Base-by-base conservation (phyloP, 1,140 invertebrate species). In the Doryteuthis pealeii region DNA sequence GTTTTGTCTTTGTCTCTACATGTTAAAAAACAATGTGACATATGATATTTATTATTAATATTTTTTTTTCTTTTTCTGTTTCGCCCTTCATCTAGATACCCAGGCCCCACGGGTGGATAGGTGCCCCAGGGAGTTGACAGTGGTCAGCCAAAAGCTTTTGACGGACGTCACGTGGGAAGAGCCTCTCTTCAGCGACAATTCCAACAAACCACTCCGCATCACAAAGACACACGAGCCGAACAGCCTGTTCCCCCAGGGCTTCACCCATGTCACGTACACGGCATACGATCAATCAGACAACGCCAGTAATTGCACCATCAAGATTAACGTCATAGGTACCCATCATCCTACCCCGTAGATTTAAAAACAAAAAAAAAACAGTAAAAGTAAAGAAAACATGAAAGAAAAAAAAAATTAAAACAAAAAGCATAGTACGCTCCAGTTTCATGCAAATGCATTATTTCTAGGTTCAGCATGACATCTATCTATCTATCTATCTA, bases 161-260 rank as follows among this genome's bases (percentile, higher is more conserved):
- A 86, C 91, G 3, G 87, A 88, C 40, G 85, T 90, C 1, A 83
- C 84, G 6, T 93, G 92, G 92, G 90, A 92, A 70, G 91, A 92
- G 77, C 92, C 92, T 26, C 82, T 90, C 10, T 92, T 93, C 83
- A 90, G 90, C 76, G 92, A 93, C 79, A 93, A 93, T 85, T 93
- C 92, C 0, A 90, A 89, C 62, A 76, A 85, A 45, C 79, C 83
- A 0, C 79, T 90, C 0, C 83, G 76, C 69, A 82, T 91, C 0
- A 83, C 82, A 22, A 80, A 86, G 71, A 89, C 89, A 5, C 88
- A 89, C 74, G 85, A 88, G 31, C 90, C 89, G 43, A 89, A 89
- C 10, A 87, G 88, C 6, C 66, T 80, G 31, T 92, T 92, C 84
- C 87, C 88, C 2, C 79, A 90, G 15, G 92, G 92, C 1, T 88